These are phyloP conservation scores for Dysmachus trigonus DNA, from an alignment of 2,888 invertebrate genomes.

Conservation along the genomic window DNA sequence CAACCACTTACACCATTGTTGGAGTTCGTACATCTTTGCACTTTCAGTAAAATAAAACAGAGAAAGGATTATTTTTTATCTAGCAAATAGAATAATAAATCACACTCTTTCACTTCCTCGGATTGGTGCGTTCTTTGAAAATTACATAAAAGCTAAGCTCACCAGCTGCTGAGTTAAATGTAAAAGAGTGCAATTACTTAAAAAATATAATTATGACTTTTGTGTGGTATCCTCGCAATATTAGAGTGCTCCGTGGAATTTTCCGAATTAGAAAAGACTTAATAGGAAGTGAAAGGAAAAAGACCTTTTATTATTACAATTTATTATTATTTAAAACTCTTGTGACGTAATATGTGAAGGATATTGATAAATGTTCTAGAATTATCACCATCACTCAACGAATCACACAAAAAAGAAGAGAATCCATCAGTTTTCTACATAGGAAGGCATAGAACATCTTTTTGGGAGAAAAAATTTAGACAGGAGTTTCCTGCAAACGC, in stretches of 20 bases:
- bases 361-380: not conserved
- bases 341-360: not conserved
- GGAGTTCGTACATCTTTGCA: not conserved
- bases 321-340: not conserved
- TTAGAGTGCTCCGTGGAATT: not conserved
- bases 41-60: not conserved
- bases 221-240: not conserved
- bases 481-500: not conserved
- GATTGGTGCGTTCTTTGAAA: not conserved
- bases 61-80: not conserved
- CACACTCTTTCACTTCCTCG: not conserved
- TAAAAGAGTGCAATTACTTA: not conserved
- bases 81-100: not conserved
- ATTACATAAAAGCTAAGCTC: not conserved
- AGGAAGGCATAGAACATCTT: not conserved
- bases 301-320: not conserved
- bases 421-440: not conserved
- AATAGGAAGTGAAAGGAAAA: not conserved
- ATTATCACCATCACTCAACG: not conserved
- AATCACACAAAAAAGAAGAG: not conserved
- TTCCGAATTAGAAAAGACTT: not conserved
- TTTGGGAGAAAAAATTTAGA: not conserved
- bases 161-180: not conserved
- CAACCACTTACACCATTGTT: not conserved
- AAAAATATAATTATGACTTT: not conserved